A percentile compares a stretch with the other conserved stretches of the same genome.
These are phyloP conservation scores for Xiphophorus hellerii DNA, from an alignment of 2,113 vertebrate genomes.

Conservation along the genomic window DNA sequence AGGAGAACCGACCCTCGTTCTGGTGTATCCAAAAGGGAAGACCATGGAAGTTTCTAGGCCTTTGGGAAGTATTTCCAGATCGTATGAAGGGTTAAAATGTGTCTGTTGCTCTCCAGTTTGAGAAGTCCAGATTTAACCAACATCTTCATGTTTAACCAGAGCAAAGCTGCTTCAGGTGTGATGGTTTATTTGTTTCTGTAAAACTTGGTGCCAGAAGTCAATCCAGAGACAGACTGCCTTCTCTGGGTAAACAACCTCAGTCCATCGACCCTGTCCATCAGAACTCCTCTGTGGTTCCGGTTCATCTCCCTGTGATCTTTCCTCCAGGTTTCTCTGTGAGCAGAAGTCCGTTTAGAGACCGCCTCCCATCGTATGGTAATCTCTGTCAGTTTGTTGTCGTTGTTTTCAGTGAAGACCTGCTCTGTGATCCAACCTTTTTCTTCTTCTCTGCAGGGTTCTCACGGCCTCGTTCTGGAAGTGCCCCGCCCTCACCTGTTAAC, in stretches of 20 bases:
- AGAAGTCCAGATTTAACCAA: not conserved
- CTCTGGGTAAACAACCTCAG: slow-evolving; percentile 61
- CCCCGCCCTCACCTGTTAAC: slow-evolving; percentile 89
- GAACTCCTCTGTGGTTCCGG: not conserved
- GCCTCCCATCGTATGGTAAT: slow-evolving; percentile 67
- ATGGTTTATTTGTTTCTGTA: slow-evolving; percentile 32
- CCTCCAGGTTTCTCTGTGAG: slow-evolving; percentile 66
- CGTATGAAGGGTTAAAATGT: not conserved
- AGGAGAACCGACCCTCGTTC: not conserved
- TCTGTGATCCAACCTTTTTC: not conserved
- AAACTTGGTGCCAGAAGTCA: slow-evolving; percentile 56
- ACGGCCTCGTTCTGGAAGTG: slow-evolving; percentile 90
- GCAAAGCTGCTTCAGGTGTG: not conserved
- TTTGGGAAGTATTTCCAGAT: not conserved
- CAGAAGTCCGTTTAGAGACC: slow-evolving; percentile 55
- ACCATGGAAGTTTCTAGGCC: not conserved
- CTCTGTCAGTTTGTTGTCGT: not conserved
- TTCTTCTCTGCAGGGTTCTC: slow-evolving; percentile 83
- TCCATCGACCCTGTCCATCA: too few relatives aligned
- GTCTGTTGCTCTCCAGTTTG: not conserved
- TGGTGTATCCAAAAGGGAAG: not conserved
- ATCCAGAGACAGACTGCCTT: slow-evolving; percentile 71
- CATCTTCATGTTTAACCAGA: too few relatives aligned
- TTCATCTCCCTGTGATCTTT: not conserved
- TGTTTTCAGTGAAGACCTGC: not conserved